A percentile compares a stretch with the other conserved stretches of the same genome.
Conservation (phyloP, 2,888 invertebrate genomes). For the Coenonympha glycerion region DNA sequence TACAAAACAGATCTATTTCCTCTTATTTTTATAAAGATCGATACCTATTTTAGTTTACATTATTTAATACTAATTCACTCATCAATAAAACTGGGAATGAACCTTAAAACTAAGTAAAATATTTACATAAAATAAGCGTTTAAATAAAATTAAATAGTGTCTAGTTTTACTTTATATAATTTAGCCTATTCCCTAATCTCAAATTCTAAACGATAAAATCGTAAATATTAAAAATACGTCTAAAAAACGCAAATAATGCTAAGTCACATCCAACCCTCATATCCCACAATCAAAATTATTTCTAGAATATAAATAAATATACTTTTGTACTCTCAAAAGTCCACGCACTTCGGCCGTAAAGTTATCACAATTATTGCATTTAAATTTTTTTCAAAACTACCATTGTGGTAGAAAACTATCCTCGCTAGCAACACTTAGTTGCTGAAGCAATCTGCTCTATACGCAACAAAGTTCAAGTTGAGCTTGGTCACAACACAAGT, state of each 20-base stretch:
- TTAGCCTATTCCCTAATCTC: not conserved
- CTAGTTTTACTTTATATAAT: not conserved
- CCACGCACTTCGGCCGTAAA: constrained; percentile 45
- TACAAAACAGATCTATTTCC: constrained; percentile 16
- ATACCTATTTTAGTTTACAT: not conserved
- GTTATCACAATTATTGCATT: constrained; percentile 47
- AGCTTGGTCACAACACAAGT: too few relatives aligned
- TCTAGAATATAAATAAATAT: constrained; percentile 28
- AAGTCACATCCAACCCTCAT: constrained; percentile 15
- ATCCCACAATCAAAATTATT: constrained; percentile 15
- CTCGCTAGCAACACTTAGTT: constrained; percentile 27
- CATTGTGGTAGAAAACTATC: constrained; percentile 33
- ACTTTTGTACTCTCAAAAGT: constrained; percentile 60
- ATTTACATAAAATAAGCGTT: constrained; percentile 23
- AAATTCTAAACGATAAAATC: not conserved
- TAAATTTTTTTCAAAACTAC: constrained; percentile 32
- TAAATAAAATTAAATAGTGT: constrained; percentile 9
- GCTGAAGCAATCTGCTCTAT: not conserved
- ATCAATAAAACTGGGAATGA: constrained; percentile 13
- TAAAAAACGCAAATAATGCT: constrained; percentile 26
- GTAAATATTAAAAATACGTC: constrained; percentile 8
- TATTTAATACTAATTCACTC: constrained; percentile 8
- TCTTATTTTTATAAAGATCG: constrained; percentile 1
- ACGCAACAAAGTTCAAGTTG: constrained; percentile 9
- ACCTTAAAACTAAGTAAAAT: constrained; percentile 23